These are phyloP conservation scores for Enteromius trimaculatus DNA, from an alignment of 2,797 vertebrate species.

Conservation along the genomic window DNA sequence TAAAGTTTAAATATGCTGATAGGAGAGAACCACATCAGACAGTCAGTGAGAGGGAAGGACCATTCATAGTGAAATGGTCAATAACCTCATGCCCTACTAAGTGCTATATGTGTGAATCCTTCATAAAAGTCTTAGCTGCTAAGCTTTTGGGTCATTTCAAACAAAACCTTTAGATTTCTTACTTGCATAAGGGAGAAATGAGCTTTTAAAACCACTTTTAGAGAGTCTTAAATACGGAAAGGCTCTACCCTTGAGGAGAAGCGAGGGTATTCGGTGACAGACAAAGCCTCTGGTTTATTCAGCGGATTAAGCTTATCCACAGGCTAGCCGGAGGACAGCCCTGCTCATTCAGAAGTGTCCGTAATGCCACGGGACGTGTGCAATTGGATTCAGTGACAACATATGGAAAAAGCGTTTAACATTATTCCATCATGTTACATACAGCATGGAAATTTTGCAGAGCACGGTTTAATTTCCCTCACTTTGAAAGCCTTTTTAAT, in stretches of 20 bases:
- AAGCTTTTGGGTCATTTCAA: slow-evolving; percentile 30
- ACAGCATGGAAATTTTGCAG: background rate
- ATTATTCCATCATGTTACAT: slow-evolving; percentile 34
- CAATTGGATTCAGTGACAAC: slow-evolving; percentile 35
- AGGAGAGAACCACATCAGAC: slow-evolving; percentile 1
- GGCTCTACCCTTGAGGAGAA: slow-evolving; percentile 32
- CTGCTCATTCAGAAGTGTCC: slow-evolving; percentile 32
- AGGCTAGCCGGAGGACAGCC: slow-evolving; percentile 34
- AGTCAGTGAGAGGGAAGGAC: slow-evolving; percentile 1
- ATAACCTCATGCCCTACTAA: background rate
- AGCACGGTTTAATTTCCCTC: background rate
- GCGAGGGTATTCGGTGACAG: slow-evolving; percentile 34
- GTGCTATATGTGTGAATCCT: background rate
- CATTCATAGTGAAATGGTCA: background rate
- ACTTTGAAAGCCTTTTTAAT: background rate
- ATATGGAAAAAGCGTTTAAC: slow-evolving; percentile 29
- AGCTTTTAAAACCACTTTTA: slow-evolving; percentile 32
- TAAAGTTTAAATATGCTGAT: slow-evolving; percentile 16
- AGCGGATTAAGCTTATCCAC: slow-evolving; percentile 45
- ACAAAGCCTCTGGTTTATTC: slow-evolving; percentile 49
- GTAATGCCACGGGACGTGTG: slow-evolving; percentile 9
- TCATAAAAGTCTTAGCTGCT: slow-evolving; percentile 4
- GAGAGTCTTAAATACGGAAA: slow-evolving; percentile 32
- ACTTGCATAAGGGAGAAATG: background rate
- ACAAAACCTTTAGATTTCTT: background rate